Evolutionary conservation across 2,888 invertebrate species (phyloP).

Genomic region (Pteria penguin): DNA sequence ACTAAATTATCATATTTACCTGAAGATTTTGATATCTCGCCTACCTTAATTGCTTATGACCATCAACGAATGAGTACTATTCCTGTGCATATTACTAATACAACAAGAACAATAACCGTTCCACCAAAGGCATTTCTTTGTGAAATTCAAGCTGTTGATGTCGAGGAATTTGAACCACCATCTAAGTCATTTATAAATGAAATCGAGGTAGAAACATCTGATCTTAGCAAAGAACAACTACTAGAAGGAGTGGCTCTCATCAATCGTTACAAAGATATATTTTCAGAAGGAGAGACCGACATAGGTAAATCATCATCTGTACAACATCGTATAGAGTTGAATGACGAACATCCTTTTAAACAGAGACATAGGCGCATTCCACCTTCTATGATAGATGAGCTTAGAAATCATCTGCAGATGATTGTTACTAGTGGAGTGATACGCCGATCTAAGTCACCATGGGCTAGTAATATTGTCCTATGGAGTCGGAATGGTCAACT

Average conservation of each 20-base stretch:
- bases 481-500: slow-evolving; percentile 26
- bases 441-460: slow-evolving; percentile 13
- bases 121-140: slow-evolving; percentile 9
- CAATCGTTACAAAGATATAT: slow-evolving; percentile 3
- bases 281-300: slow-evolving; percentile 29
- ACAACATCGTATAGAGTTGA: slow-evolving; percentile 23
- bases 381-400: slow-evolving; percentile 28
- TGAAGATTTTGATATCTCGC: slow-evolving; percentile 3
- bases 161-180: slow-evolving; percentile 1
- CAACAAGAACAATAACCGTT: slow-evolving; percentile 8
- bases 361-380: slow-evolving; percentile 24
- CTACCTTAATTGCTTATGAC: background rate
- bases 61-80: background rate
- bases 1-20: background rate
- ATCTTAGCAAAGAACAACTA: slow-evolving; percentile 6
- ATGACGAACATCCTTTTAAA: slow-evolving; percentile 24
- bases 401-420: slow-evolving; percentile 25
- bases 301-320: slow-evolving; percentile 16
- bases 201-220: background rate
- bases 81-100: background rate
- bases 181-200: background rate
- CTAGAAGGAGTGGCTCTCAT: background rate
- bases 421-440: slow-evolving; percentile 20
- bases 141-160: slow-evolving; percentile 12
- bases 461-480: slow-evolving; percentile 21